Evolutionary conservation across 2,113 vertebrate genomes (phyloP).

Genomic region (Callipepla californica): DNA sequence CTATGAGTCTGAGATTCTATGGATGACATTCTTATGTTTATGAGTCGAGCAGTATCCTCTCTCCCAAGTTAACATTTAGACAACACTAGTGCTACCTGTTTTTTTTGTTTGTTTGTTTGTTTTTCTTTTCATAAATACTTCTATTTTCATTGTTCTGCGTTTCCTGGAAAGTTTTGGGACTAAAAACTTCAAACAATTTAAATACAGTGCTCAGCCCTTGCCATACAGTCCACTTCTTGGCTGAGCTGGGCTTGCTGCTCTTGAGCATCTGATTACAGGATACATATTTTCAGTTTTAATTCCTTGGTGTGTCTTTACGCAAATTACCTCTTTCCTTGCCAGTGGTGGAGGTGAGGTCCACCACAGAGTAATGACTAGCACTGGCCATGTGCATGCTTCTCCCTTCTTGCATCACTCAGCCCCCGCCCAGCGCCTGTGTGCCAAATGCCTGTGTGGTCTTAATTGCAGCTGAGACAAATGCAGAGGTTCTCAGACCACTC

Average conservation of each 20-base stretch:
- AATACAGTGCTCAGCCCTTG: neutral
- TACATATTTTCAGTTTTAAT: conserved; percentile 20
- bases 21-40: accelerated
- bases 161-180: neutral
- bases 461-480: neutral
- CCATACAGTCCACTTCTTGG: conserved; percentile 2
- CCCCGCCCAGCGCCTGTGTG: neutral
- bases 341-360: conserved; percentile 24
- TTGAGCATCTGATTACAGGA: conserved; percentile 43
- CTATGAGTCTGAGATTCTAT: too few relatives aligned
- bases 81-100: neutral
- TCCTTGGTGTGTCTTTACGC: conserved; percentile 36
- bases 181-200: neutral
- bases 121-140: neutral
- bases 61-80: conserved; percentile 40
- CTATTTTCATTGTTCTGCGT: neutral
- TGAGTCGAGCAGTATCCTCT: neutral
- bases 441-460: neutral
- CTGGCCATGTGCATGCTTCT: neutral
- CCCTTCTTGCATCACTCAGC: neutral
- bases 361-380: conserved; percentile 3
- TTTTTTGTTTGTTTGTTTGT: neutral
- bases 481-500: accelerated
- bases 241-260: conserved; percentile 14
- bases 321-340: conserved; percentile 63